phyloP scores from a whole-genome alignment of 2,797 vertebrate genomes.

The Alfaro cultratus region DNA sequence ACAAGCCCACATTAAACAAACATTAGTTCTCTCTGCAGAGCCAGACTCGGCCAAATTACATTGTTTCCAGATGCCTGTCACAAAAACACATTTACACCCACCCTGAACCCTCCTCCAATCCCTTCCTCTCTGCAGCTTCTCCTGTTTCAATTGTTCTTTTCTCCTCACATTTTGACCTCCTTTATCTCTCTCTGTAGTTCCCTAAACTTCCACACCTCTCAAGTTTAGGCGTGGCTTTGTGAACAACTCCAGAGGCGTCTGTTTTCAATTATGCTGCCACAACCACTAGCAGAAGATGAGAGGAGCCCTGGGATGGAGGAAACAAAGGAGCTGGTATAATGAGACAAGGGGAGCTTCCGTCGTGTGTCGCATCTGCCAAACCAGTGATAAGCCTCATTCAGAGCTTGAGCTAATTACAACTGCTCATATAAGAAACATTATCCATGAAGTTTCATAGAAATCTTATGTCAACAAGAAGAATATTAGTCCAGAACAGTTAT shows the following conservation, averaged over 20 bases:
- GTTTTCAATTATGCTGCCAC: slow-evolving; percentile 53
- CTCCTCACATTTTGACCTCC: slow-evolving; percentile 32
- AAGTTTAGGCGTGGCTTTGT: slow-evolving; percentile 72
- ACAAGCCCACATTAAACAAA: slow-evolving; percentile 95
- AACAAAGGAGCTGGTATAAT: slow-evolving; percentile 29
- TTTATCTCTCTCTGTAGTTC: slow-evolving; percentile 44
- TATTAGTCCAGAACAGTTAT: slow-evolving; percentile 5
- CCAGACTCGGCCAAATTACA: slow-evolving; percentile 87
- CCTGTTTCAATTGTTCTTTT: slow-evolving; percentile 50
- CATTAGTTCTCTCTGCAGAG: slow-evolving; percentile 85
- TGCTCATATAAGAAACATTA: slow-evolving; percentile 20
- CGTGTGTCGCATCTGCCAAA: slow-evolving; percentile 27
- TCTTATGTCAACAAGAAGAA: slow-evolving; percentile 19
- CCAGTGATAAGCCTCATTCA: slow-evolving; percentile 5
- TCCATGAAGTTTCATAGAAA: slow-evolving; percentile 25
- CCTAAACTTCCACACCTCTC: slow-evolving; percentile 61
- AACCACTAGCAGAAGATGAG: slow-evolving; percentile 32
- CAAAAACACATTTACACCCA: slow-evolving; percentile 59
- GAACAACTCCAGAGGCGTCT: slow-evolving; percentile 70
- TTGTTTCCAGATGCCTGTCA: slow-evolving; percentile 92
- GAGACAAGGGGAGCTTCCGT: slow-evolving; percentile 24
- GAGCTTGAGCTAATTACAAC: slow-evolving; percentile 20
- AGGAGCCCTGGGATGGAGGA: slow-evolving; percentile 20
- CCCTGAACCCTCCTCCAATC: slow-evolving; percentile 27
- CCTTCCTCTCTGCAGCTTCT: slow-evolving; percentile 30